Conservation (phyloP, 2,113 vertebrate species). For the Papio anubis region DNA sequence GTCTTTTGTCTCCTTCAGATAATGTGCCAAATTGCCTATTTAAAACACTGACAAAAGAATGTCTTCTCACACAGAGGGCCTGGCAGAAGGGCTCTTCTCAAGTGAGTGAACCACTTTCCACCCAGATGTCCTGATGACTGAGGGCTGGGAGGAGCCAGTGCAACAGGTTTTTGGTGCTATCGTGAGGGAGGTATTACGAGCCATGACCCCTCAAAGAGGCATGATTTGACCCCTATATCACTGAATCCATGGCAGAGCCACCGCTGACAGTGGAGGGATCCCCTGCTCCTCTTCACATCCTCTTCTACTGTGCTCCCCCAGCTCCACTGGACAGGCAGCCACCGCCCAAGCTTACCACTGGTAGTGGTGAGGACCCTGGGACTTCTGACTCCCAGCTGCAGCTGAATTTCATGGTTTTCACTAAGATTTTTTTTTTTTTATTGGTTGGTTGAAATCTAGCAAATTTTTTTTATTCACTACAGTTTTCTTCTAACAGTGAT, state of each 20-base stretch:
- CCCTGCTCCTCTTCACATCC: not conserved
- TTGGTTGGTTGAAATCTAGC: not conserved
- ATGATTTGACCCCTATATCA: not conserved
- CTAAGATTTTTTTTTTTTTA: not conserved
- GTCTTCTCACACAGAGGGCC: not conserved
- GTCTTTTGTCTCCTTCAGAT: conserved; percentile 41
- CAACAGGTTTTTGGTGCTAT: accelerated
- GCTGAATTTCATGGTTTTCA: not conserved
- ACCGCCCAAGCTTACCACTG: accelerated
- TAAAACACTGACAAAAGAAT: conserved; percentile 37
- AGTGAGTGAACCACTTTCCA: not conserved
- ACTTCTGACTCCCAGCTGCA: not conserved
- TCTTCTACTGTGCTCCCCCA: not conserved
- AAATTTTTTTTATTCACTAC: not conserved
- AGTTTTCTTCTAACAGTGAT: not conserved
- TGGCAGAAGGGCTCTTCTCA: not conserved
- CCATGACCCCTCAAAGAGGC: not conserved
- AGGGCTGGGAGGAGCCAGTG: not conserved
- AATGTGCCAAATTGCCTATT: conserved; percentile 3
- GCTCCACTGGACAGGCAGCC: accelerated
- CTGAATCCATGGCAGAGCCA: not conserved
- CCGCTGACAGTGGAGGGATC: not conserved
- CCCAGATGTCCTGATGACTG: not conserved
- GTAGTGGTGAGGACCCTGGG: not conserved
- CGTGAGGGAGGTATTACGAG: accelerated